Percentiles rank a stretch among this genome's conserved stretches.
These are phyloP conservation scores for Brenthis hecate DNA, from an alignment of 2,888 invertebrate genomes.

Conservation along the genomic window DNA sequence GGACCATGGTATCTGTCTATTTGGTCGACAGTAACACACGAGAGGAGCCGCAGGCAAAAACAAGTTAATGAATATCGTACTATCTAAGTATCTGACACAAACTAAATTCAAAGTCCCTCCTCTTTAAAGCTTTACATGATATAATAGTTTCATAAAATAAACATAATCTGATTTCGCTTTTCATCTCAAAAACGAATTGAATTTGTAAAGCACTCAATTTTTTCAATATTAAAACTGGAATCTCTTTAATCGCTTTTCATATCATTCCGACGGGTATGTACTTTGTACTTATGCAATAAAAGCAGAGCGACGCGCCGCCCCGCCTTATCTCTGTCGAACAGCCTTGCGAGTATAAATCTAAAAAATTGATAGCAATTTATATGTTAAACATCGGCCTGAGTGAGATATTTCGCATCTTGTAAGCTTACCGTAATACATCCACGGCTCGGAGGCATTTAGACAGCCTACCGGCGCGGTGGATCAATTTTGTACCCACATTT, in stretches of 20 bases:
- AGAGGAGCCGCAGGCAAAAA: too few species aligned
- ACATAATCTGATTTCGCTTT: slow-evolving; percentile 14
- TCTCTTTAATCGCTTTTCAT: slow-evolving; percentile 47
- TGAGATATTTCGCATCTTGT: slow-evolving; percentile 66
- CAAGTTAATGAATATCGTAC: too few species aligned
- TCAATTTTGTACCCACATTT: slow-evolving; percentile 11
- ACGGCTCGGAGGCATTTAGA: slow-evolving; percentile 22
- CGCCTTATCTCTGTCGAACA: slow-evolving; percentile 64
- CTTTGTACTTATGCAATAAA: slow-evolving; percentile 64
- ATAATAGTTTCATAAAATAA: slow-evolving; percentile 10
- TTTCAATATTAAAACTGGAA: slow-evolving; percentile 31
- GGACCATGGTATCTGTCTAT: too few species aligned
- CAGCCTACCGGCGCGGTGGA: slow-evolving; percentile 22
- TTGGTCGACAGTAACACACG: too few species aligned
- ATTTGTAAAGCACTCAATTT: slow-evolving; percentile 45
- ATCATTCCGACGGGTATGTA: slow-evolving; percentile 55
- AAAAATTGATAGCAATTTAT: slow-evolving; percentile 78
- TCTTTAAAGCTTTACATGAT: background rate
- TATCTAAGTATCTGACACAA: background rate
- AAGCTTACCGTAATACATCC: slow-evolving; percentile 34
- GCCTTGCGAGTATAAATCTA: slow-evolving; percentile 71
- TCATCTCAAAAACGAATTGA: slow-evolving; percentile 42
- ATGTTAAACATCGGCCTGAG: slow-evolving; percentile 73
- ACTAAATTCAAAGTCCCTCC: slow-evolving; percentile 3
- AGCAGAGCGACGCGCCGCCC: slow-evolving; percentile 50